Evolutionary conservation across 2,888 invertebrate species (phyloP).

Genomic region (Axea sp.): DNA sequence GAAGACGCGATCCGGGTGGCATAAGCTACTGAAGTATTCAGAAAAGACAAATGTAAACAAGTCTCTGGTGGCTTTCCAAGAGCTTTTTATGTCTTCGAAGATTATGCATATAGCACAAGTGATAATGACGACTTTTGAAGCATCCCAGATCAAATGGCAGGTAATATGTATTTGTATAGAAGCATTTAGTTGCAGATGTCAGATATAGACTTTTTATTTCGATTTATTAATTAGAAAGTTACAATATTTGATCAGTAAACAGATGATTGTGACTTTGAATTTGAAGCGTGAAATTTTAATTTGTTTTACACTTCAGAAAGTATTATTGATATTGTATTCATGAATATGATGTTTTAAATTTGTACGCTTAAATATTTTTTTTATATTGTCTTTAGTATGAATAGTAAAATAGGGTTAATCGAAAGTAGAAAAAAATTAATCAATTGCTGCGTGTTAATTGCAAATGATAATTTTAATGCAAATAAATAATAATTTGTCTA

Average conservation of each 20-base stretch:
- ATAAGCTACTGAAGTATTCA: slow-evolving; percentile 64
- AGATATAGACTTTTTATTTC: neutral
- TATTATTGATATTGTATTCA: no score
- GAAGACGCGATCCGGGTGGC: slow-evolving; percentile 62
- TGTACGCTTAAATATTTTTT: no score
- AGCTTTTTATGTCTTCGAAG: slow-evolving; percentile 52
- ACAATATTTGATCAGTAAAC: neutral
- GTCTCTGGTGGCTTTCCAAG: slow-evolving; percentile 57
- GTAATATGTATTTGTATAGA: slow-evolving; percentile 18
- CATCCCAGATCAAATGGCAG: slow-evolving; percentile 30
- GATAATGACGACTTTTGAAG: slow-evolving; percentile 44
- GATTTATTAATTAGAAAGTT: slow-evolving; percentile 11
- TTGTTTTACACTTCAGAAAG: no score
- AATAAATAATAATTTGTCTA: no score
- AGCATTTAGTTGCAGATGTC: slow-evolving; percentile 17
- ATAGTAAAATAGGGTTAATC: no score
- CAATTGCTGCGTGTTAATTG: no score
- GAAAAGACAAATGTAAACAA: slow-evolving; percentile 78
- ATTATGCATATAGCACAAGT: slow-evolving; percentile 35
- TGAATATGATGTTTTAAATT: no score
- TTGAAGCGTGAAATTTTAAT: no score
- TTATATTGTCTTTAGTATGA: no score
- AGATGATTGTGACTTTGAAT: slow-evolving; percentile 1
- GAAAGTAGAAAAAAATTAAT: no score
- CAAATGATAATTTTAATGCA: no score